Base-by-base conservation (phyloP, 2,888 invertebrate genomes). In the Harpalus rufipes region DNA sequence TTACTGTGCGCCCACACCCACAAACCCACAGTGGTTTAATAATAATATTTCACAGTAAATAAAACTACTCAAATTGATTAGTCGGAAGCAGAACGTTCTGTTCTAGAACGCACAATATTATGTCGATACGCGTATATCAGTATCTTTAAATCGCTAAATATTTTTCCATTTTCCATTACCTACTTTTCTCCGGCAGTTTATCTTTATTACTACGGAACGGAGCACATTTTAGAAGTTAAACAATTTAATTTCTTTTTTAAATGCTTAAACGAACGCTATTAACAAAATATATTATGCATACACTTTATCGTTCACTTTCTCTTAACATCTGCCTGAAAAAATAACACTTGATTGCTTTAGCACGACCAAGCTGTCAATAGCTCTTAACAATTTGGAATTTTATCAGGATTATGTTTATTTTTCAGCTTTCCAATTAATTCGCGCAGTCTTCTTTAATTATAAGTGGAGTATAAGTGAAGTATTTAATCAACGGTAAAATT, bases 91-190 rank as follows among this genome's bases (percentile, higher is more conserved):
- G 7, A 44, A 10, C 6, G 44, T 44, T 21, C 21, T 61, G 61
- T n/a, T n/a, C 39, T n/a, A 44, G 10, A 44, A 16, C 51, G 74
- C 74, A 44, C 44, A 74, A 41, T 2, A 44, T 74, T 74, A 74
- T 18, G 51, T 51, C 1, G 25, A 25, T 25, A 74, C n/a, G n/a
- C n/a, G n/a, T n/a, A n/a, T 74, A 74, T 74, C 74, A 51, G 18
- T 18, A 44, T 14, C 18, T 16, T 12, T 41, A 74, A 74, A 74
- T 74, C 44, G 16, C n/a, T n/a, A 74, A 74, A 74, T 74, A 74
- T 51, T 74, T 74, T 74, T n/a, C n/a, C n/a, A n/a, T n/a, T n/a
- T 74, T 74, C 74, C 74, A 74, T 74, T 74, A 74, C 51, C 74
- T 74, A 44, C 74, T 14, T 39, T 74, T 51, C 44, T 16, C 74